Conservation (phyloP, 2,888 invertebrate species). For the Calliopum simillimum region DNA sequence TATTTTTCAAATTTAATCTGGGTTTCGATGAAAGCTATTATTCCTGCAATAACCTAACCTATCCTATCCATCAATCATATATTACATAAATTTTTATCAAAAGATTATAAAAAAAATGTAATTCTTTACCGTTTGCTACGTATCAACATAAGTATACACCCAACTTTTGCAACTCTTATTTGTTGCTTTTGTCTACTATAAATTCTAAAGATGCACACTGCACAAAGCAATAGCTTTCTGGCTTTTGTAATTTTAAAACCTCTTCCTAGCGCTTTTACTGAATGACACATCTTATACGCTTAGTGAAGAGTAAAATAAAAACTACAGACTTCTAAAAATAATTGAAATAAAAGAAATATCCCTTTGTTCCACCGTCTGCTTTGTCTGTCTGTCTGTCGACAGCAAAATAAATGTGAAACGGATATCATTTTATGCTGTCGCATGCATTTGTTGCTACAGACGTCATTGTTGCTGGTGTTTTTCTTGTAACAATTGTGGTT, state of each 20-base stretch:
- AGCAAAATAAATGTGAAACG: constrained; percentile 34
- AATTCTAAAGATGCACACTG: too few species aligned
- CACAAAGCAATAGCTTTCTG: constrained; percentile 14
- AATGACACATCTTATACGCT: constrained; percentile 20
- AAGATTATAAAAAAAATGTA: too few species aligned
- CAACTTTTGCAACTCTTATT: too few species aligned
- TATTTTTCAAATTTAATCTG: too few species aligned
- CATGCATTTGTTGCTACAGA: constrained; percentile 18
- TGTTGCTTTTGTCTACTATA: too few species aligned
- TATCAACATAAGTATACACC: too few species aligned
- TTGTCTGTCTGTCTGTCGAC: too few species aligned
- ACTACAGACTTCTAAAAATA: not conserved
- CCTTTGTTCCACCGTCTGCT: constrained; percentile 2
- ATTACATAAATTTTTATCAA: too few species aligned
- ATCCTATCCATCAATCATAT: too few species aligned
- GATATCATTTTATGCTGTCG: constrained; percentile 36
- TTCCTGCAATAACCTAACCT: too few species aligned
- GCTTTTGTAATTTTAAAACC: constrained; percentile 28
- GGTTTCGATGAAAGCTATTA: too few species aligned
- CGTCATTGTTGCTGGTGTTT: constrained; percentile 30
- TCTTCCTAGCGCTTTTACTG: constrained; percentile 23
- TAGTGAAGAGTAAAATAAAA: constrained; percentile 16
- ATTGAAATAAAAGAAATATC: constrained; percentile 14
- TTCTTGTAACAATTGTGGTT: constrained; percentile 23
- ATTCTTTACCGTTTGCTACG: too few species aligned